A percentile compares a stretch with the other conserved stretches of the same genome.
Evolutionary conservation across 2,888 invertebrate species (phyloP).

Genomic region (Morpho helenor): DNA sequence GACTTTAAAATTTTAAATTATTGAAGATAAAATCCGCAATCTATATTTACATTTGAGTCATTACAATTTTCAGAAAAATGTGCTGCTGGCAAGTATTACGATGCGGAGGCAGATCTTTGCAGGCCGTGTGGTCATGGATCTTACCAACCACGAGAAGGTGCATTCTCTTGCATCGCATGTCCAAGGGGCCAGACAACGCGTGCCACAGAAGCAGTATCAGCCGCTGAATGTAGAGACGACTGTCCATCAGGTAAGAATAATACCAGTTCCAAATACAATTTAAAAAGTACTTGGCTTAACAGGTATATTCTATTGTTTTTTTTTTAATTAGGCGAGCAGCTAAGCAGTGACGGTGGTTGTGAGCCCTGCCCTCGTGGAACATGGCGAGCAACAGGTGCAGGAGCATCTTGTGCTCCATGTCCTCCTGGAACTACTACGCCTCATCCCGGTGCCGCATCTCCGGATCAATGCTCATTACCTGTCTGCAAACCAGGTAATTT

Average conservation of each 20-base stretch:
- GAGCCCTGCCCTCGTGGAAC: slow-evolving; percentile 95
- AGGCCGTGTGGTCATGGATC: slow-evolving; percentile 93
- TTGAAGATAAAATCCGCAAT: too few relatives aligned
- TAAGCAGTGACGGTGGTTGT: slow-evolving; percentile 93
- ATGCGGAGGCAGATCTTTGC: slow-evolving; percentile 92
- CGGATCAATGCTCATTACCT: slow-evolving; percentile 95
- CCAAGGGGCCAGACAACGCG: slow-evolving; percentile 95
- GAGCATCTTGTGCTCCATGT: slow-evolving; percentile 92
- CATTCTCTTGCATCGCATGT: slow-evolving; percentile 93
- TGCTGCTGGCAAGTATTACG: slow-evolving; percentile 96
- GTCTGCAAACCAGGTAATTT: slow-evolving; percentile 86
- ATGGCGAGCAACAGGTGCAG: slow-evolving; percentile 91
- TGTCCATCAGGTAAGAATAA: slow-evolving; percentile 81
- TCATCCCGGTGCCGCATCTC: slow-evolving; percentile 87
- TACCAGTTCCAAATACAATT: too few relatives aligned
- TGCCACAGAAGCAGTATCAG: slow-evolving; percentile 92
- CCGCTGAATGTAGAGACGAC: slow-evolving; percentile 93
- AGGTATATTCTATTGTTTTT: not conserved
- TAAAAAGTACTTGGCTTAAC: not conserved
- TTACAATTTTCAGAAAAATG: slow-evolving; percentile 84
- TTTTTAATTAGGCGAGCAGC: slow-evolving; percentile 82
- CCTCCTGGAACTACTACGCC: slow-evolving; percentile 95
- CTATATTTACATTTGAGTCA: too few relatives aligned
- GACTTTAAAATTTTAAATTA: too few relatives aligned
- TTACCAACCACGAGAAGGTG: slow-evolving; percentile 94